Evolutionary conservation across 2,113 vertebrate genomes (phyloP), one percentile per base, ranked within the genome.

Genomic region (Thymallus thymallus): DNA sequence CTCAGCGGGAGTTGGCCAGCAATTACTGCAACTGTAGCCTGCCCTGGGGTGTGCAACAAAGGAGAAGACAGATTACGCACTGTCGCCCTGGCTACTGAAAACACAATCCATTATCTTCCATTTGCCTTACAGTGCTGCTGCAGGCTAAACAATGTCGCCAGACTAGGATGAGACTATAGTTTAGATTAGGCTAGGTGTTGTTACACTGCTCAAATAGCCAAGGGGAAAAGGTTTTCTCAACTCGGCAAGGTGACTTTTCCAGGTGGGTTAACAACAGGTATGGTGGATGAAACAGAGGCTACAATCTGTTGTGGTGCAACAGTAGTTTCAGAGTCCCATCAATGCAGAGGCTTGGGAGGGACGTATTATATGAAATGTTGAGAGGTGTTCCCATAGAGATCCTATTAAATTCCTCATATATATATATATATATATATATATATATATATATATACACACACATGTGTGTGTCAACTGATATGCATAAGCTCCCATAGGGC

Each of bases 321-420:
- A 5, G 5, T 56, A 67, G 4, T 65, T 26, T 23, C 24, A 7
- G 64, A 22, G 30, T 32, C 20, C 66, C n/a, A n/a, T 35, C 68
- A 80, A n/a, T 71, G 81, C 72, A 30, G 66, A 22, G 66, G 76
- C 84, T 41, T 70, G 85, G 46, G 32, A 30, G 29, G 16, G 18
- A n/a, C 32, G 45, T 26, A 14, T 16, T 62, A 30, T 29, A 20
- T 46, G 9, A 2, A 60, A 60, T 60, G n/a, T 22, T 22, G 18
- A 60, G 56, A 51, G 56, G n/a, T 23, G 56, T 22, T 16, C 10
- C 5, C 16, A 16, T 41, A 41, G 35, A 41, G 35, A 41, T 41
- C 35, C 9, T 41, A 41, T 41, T 10, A 41, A 41, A 41, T 41
- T 41, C 35, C 35, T n/a, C n/a, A 22, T 6, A 2, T 6, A 60